phyloP scores from a whole-genome alignment of 2,797 vertebrate species.

The Octomys mimax region DNA sequence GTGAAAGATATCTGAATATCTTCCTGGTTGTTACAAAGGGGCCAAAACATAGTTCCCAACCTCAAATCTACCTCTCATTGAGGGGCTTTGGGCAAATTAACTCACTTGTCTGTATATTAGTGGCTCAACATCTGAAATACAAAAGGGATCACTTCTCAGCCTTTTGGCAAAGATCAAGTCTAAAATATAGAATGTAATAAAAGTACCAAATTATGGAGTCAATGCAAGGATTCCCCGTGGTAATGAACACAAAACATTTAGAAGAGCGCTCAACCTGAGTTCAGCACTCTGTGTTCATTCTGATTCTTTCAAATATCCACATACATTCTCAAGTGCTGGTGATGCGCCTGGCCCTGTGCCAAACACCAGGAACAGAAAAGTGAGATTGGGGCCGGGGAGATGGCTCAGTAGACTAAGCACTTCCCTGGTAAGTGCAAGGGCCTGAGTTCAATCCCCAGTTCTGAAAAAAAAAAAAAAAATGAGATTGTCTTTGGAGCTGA shows the following conservation, averaged over 20 bases:
- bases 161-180: not conserved
- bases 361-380: slow-evolving; percentile 7
- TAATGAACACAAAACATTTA: not conserved
- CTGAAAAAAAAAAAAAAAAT: too few species aligned
- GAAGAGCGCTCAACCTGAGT: not conserved
- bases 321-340: not conserved
- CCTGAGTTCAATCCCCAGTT: too few species aligned
- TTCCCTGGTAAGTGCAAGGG: too few species aligned
- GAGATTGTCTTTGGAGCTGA: not conserved
- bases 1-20: not conserved
- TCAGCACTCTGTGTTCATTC: not conserved
- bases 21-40: not conserved
- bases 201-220: not conserved
- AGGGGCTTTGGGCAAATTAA: not conserved
- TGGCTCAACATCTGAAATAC: not conserved
- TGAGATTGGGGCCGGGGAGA: not conserved
- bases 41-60: too few species aligned
- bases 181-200: not conserved
- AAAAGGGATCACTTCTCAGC: not conserved
- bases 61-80: slow-evolving; percentile 4
- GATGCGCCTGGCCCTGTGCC: not conserved
- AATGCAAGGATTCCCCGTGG: not conserved
- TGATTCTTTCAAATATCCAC: not conserved
- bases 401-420: too few species aligned
- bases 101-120: not conserved